Conservation (phyloP, 1,140 invertebrate genomes). For the Drosophila trapezifrons region DNA sequence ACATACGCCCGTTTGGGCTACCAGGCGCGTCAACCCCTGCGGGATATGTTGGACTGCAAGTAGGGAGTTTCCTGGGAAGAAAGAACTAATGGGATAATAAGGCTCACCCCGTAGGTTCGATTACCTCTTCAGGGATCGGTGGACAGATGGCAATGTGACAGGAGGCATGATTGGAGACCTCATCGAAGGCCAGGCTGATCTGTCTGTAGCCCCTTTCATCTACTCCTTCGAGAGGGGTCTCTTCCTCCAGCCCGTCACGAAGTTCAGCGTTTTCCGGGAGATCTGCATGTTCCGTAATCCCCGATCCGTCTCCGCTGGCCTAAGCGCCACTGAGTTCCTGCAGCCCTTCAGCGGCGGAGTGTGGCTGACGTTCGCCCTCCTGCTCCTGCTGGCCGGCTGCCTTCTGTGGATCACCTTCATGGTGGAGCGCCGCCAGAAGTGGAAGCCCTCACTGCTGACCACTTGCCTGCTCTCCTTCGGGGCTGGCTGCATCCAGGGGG, state of each 20-base stretch:
- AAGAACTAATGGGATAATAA: background rate
- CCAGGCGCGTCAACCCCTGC: conserved; percentile 39
- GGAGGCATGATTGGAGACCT: conserved; percentile 71
- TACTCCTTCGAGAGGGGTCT: conserved; percentile 35
- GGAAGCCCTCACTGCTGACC: conserved; percentile 63
- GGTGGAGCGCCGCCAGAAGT: conserved; percentile 40
- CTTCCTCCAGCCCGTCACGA: conserved; percentile 39
- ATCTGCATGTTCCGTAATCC: conserved; percentile 80
- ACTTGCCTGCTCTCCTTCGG: conserved; percentile 75
- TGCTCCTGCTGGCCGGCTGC: conserved; percentile 54
- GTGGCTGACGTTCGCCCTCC: conserved; percentile 59
- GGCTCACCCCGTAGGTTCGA: conserved; percentile 23
- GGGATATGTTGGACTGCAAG: conserved; percentile 70
- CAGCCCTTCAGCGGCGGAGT: conserved; percentile 71
- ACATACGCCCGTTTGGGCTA: conserved; percentile 51
- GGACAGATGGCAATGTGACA: conserved; percentile 57
- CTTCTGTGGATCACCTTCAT: conserved; percentile 69
- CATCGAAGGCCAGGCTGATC: conserved; percentile 48
- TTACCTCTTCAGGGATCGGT: conserved; percentile 63
- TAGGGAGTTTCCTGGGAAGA: background rate
- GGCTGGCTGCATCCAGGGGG: conserved; percentile 71
- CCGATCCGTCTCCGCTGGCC: conserved; percentile 44
- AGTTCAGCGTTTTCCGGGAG: conserved; percentile 58
- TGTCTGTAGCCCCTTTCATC: conserved; percentile 50
- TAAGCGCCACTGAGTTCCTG: conserved; percentile 64